phyloP scores from a whole-genome alignment of 2,797 vertebrate genomes.

The Smutsia gigantea region DNA sequence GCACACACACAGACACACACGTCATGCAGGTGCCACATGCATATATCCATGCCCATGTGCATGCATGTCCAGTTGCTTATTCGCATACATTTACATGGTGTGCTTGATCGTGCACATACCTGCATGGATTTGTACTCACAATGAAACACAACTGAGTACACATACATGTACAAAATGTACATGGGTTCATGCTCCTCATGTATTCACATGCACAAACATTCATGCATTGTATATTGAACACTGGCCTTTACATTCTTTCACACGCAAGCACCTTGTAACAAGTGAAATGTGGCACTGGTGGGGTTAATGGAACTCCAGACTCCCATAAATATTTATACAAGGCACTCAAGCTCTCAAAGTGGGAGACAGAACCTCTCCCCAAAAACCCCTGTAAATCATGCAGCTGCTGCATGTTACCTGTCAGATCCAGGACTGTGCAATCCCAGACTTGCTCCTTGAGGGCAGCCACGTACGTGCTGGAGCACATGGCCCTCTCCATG shows the following conservation, averaged over 20 bases:
- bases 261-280: neutral
- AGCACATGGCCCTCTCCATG: neutral
- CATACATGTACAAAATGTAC: neutral
- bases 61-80: neutral
- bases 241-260: neutral
- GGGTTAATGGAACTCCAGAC: slow-evolving; percentile 86
- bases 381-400: slow-evolving; percentile 85
- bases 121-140: neutral
- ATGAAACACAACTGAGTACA: neutral
- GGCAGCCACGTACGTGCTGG: slow-evolving; percentile 67
- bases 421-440: slow-evolving; percentile 83
- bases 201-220: neutral
- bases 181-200: neutral
- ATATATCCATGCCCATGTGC: neutral
- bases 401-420: slow-evolving; percentile 84
- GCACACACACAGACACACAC: neutral
- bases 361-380: slow-evolving; percentile 81
- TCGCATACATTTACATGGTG: neutral
- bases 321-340: slow-evolving; percentile 88
- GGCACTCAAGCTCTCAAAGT: slow-evolving; percentile 84
- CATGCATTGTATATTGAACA: neutral
- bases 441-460: slow-evolving; percentile 82
- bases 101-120: neutral
- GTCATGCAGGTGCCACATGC: neutral
- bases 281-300: slow-evolving; percentile 73